phyloP scores from a whole-genome alignment of 1,140 invertebrate species.

The Danaus melanippus region DNA sequence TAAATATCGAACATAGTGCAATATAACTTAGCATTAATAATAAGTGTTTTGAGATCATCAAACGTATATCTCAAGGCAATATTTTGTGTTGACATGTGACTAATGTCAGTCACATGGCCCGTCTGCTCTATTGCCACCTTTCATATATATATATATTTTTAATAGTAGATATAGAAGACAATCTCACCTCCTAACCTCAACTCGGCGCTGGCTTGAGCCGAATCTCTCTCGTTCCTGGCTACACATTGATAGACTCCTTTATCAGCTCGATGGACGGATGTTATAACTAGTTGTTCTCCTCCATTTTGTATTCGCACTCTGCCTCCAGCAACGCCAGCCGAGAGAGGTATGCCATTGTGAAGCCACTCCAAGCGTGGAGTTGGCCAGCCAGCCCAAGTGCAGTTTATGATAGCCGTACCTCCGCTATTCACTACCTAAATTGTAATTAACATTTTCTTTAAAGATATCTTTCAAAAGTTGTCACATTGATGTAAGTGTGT shows the following conservation, averaged over 20 bases:
- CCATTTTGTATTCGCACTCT: conserved; percentile 40
- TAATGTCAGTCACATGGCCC: too few relatives aligned
- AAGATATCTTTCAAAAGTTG: too few relatives aligned
- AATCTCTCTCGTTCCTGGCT: conserved; percentile 83
- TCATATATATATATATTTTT: not conserved
- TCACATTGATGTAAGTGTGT: too few relatives aligned
- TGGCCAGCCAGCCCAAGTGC: conserved; percentile 85
- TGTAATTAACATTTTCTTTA: too few relatives aligned
- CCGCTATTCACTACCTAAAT: conserved; percentile 87
- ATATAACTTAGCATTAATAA: too few relatives aligned
- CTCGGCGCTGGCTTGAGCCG: conserved; percentile 86
- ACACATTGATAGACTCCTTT: conserved; percentile 93
- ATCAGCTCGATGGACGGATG: conserved; percentile 81
- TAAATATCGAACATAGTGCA: not conserved
- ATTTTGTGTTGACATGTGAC: too few relatives aligned
- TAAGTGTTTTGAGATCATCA: too few relatives aligned
- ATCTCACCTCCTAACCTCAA: conserved; percentile 84
- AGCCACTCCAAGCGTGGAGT: conserved; percentile 84
- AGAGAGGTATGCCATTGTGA: conserved; percentile 83
- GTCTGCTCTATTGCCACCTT: too few relatives aligned
- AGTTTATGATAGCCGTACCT: conserved; percentile 85
- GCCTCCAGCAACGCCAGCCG: conserved; percentile 68
- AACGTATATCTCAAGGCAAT: too few relatives aligned
- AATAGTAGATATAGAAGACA: not conserved
- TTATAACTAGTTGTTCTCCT: conserved; percentile 75